Conservation (phyloP, 1,140 invertebrate genomes). For the Halesus radiatus region DNA sequence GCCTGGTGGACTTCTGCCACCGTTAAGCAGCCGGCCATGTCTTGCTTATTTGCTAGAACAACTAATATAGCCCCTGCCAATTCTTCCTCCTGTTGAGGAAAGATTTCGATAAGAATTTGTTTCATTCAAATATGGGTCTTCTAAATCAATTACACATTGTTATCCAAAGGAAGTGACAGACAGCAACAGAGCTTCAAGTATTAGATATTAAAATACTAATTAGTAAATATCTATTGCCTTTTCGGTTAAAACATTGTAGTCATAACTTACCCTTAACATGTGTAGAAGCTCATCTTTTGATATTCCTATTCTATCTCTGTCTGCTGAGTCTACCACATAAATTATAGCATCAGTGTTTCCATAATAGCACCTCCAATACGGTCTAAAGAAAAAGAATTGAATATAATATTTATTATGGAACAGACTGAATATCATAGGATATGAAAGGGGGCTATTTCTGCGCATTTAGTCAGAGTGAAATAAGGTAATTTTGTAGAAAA, state of each 20-base stretch:
- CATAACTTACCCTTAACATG: constrained; percentile 90
- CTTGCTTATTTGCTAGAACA: constrained; percentile 99
- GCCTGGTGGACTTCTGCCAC: constrained; percentile 97
- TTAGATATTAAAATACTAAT: neutral
- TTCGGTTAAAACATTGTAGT: neutral
- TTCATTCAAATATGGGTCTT: no score
- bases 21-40: constrained; percentile 96
- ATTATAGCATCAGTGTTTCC: constrained; percentile 99
- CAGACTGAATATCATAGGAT: no score
- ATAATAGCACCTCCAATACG: constrained; percentile 99
- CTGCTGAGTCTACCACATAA: constrained; percentile 99
- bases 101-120: neutral
- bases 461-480: no score
- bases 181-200: no score
- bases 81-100: constrained; percentile 89
- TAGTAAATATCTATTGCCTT: neutral
- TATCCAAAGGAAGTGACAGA: no score
- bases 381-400: constrained; percentile 75
- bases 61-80: constrained; percentile 94
- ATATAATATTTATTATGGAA: no score
- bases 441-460: no score
- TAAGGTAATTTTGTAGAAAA: no score
- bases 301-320: constrained; percentile 98
- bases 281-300: constrained; percentile 98
- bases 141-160: no score